These are phyloP conservation scores for Balaeniceps rex DNA, from an alignment of 2,113 vertebrate species.

Conservation along the genomic window DNA sequence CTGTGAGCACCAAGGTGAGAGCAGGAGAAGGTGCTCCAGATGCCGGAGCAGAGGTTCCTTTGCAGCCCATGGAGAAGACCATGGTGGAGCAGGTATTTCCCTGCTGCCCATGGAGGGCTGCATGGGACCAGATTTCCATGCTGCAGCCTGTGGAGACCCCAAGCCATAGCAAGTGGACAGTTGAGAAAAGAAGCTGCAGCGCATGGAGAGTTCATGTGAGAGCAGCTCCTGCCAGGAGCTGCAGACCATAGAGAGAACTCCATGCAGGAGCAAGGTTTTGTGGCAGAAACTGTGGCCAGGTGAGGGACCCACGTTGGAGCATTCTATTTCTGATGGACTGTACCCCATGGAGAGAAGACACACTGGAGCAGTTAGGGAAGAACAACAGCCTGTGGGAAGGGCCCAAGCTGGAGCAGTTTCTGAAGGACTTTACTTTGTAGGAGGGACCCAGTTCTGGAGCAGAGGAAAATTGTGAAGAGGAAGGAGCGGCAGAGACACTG, in stretches of 20 bases:
- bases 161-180: neutral
- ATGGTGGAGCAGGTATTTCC: neutral
- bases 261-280: too few species aligned
- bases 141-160: neutral
- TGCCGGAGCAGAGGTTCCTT: neutral
- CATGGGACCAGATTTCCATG: neutral
- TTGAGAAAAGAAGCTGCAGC: neutral
- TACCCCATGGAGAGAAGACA: neutral
- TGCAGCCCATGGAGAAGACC: neutral
- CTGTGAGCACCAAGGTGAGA: neutral
- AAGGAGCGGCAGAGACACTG: neutral
- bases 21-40: too few species aligned
- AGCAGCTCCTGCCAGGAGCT: neutral
- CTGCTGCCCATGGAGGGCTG: neutral
- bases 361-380: neutral
- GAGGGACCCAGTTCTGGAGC: too few species aligned
- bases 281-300: neutral
- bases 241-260: neutral
- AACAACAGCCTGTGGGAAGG: neutral
- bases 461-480: neutral
- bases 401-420: neutral
- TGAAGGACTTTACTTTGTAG: neutral
- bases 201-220: neutral
- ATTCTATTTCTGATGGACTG: neutral
- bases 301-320: fast-evolving